Evolutionary conservation across 2,113 vertebrate species (phyloP).

Genomic region (Sphyrna mokarran): DNA sequence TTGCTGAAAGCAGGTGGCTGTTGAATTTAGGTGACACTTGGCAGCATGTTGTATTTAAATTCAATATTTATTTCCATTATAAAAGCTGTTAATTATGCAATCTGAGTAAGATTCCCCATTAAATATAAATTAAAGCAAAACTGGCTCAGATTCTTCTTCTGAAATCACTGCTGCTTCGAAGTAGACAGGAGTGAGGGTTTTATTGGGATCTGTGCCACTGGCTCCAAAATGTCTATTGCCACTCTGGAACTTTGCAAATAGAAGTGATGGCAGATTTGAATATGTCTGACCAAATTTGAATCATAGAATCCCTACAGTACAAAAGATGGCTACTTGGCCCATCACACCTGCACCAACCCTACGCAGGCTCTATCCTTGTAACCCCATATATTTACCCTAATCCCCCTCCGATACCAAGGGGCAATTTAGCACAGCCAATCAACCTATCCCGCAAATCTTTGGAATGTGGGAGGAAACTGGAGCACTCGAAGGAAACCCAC

Average conservation of each 20-base stretch:
- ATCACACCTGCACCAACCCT: too few species aligned
- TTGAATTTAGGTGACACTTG: neutral
- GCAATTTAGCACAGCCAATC: too few species aligned
- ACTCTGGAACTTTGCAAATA: neutral
- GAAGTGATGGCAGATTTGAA: neutral
- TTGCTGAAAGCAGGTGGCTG: constrained; percentile 12
- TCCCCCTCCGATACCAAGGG: too few species aligned
- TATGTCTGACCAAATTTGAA: neutral
- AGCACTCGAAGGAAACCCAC: too few species aligned
- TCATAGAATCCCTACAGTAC: too few species aligned
- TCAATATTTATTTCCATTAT: neutral
- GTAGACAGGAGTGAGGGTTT: neutral
- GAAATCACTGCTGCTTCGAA: neutral
- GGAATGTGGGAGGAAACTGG: too few species aligned
- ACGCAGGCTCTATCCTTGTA: too few species aligned
- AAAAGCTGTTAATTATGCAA: neutral
- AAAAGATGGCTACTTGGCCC: too few species aligned
- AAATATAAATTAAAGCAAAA: neutral
- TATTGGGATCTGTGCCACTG: neutral
- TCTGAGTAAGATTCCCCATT: neutral
- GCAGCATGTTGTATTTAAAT: neutral
- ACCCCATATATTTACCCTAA: too few species aligned
- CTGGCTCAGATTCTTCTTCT: neutral
- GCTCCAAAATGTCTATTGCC: neutral
- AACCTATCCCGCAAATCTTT: too few species aligned